Base-by-base conservation (phyloP, 2,888 invertebrate genomes). In the Zootermopsis nevadensis region DNA sequence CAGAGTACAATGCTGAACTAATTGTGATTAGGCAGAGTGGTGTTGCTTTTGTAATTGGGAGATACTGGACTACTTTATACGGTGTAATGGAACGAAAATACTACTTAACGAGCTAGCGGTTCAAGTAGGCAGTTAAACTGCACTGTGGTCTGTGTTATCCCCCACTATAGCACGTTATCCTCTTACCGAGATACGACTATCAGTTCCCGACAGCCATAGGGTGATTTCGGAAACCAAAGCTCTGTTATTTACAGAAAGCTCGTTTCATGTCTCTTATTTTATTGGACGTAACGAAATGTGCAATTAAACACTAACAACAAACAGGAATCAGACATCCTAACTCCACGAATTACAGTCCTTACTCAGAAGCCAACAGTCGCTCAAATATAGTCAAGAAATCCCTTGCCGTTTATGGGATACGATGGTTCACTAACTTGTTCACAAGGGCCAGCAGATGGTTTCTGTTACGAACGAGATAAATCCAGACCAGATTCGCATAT, bases 31-130 rank as follows among this genome's bases (percentile, higher is more conserved):
- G 60, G 27, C 60, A 60, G 60, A 12, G 27, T 27, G 27, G n/a
- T n/a, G n/a, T n/a, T 12, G 15, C 2, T n/a, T 60, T n/a, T 60
- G n/a, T 60, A 60, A 60, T 27, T 27, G 27, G 60, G 60, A 27
- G 15, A 60, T n/a, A n/a, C 60, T 60, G 60, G n/a, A 60, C 60
- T 27, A 27, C 4, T 60, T 60, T n/a, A n/a, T 60, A 60, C 15
- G 27, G 60, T 60, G 24, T 60, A 60, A 60, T 60, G 60, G 60
- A 60, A 60, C n/a, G 60, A 60, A 60, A 27, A 60, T 60, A n/a
- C 60, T n/a, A 8, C 60, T 60, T 60, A 60, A 60, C 60, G 60
- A 60, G 60, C 60, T n/a, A 60, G 27, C 60, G 2, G 60, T 27
- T 60, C 60, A 60, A 27, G 60, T 60, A 27, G 60, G 60, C n/a